These are phyloP conservation scores for Eulemur coronatus DNA, from an alignment of 2,797 vertebrate genomes.

Conservation along the genomic window DNA sequence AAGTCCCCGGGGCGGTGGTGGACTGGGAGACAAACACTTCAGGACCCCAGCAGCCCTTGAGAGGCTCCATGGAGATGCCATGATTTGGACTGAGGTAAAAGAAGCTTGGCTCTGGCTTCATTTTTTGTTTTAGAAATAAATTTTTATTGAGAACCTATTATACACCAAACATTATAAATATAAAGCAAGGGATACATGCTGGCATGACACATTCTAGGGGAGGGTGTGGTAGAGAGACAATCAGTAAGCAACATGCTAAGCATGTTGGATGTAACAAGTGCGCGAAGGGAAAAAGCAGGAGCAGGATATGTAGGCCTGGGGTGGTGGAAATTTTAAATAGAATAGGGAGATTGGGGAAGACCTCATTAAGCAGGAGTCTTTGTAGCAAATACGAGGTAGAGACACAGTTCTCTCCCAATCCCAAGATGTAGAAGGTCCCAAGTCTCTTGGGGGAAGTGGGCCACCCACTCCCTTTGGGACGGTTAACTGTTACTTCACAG, in stretches of 20 bases:
- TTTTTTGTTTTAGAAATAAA: neutral
- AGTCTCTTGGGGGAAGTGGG: neutral
- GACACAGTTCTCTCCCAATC: neutral
- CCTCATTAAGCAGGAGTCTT: neutral
- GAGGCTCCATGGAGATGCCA: neutral
- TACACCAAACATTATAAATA: neutral
- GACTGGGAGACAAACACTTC: neutral
- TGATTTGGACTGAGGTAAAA: neutral
- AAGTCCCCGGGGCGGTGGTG: neutral
- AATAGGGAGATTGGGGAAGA: neutral
- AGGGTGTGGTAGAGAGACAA: neutral
- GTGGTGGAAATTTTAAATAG: neutral
- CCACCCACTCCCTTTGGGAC: neutral
- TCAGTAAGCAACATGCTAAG: neutral
- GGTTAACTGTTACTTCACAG: neutral
- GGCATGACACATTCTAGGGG: neutral
- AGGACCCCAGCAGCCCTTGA: neutral
- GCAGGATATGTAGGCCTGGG: neutral
- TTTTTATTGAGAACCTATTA: conserved; percentile 17
- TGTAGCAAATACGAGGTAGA: neutral
- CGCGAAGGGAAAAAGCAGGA: neutral
- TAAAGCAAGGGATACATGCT: neutral
- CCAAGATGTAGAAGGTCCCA: neutral
- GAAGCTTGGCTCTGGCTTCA: neutral
- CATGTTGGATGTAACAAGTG: neutral